Base-by-base conservation (phyloP, 2,113 vertebrate genomes). In the Burhinus bistriatus region DNA sequence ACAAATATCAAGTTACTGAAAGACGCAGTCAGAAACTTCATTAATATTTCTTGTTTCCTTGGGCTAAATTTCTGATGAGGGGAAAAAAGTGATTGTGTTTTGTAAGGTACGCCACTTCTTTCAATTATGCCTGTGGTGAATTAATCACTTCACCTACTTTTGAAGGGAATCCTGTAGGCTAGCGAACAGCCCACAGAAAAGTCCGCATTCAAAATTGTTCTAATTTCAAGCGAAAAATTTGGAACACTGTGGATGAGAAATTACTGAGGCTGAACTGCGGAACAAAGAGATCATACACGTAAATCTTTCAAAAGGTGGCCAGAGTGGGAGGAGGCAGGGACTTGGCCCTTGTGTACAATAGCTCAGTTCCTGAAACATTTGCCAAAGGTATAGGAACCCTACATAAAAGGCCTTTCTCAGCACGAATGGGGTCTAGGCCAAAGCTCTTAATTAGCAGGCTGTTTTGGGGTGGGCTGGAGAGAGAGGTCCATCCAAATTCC, bases 1-100 rank as follows among this genome's bases (percentile, higher is more conserved):
- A 80, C n/a, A 90, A 77, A 92, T 77, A 92, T 27, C 61, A 83
- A 76, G 44, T 78, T 69, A 54, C 47, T 72, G 86, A 93, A 96
- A 94, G 61, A 59, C 22, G 13, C 54, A 88, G 89, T 59, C 13
- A 87, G 72, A 95, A 83, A 85, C 47, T 75, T 93, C 77, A 92
- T 95, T 95, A 95, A 49, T 90, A 84, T 87, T 90, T 86, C 80
- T 83, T 90, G 47, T 79, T 90, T 97, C 93, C 87, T 84, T 87
- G 27, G 62, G 87, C 73, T 93, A 83, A 66, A 83, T 91, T 92
- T 94, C 47, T 76, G 70, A 49, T 5, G 38, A 85, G 26, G 14
- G 19, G 20, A 25, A 78, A 65, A 65, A 94, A 83, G 23, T 55
- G 59, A 79, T 83, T 83, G 30, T 26, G 22, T 84, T 93, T 93